Evolutionary conservation across 2,797 vertebrate genomes (phyloP), one percentile per base, ranked within the genome.

Genomic region (Anabacerthia variegaticeps): DNA sequence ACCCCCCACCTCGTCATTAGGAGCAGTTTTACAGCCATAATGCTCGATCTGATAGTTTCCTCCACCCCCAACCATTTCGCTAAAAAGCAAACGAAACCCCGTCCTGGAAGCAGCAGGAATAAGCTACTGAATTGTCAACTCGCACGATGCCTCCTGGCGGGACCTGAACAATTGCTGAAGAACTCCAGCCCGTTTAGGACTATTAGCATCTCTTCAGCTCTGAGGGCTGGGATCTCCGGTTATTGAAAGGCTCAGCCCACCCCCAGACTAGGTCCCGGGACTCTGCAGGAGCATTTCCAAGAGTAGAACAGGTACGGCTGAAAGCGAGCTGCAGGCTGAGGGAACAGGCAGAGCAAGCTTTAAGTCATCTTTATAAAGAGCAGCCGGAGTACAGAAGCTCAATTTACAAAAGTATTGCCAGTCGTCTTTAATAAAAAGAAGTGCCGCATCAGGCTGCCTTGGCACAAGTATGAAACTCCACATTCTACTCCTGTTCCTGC

Each of bases 371-470:
- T 63, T 73, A 81, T 43, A 79, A 84, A 63, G 65, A 86, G 71
- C 67, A 89, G 66, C 87, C 23, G 44, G 36, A 92, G 34, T 21
- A 91, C 37, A 77, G 78, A 36, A 87, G 72, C 87, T 89, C 84
- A 41, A 39, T 73, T 93, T 85, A 76, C 78, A 51, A 8, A 68
- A 91, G 56, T n/a, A 39, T 68, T 56, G 66, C 77, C 86, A 94
- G 51, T 88, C 77, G 77, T 61, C 73, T 66, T 68, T 81, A 92
- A 84, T 88, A 81, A 94, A 80, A 67, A 78, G 27, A 77, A 92
- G 30, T 32, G 84, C 84, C 36, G 0, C 58, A 93, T 82, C 67
- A 62, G 71, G 74, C 51, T 58, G 67, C 51, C 81, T 68, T 84
- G 80, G 92, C 96, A 92, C 43, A 41, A 90, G 51, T 3, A 27